These are phyloP conservation scores for Raillietiella orientalis DNA, from an alignment of 2,888 invertebrate genomes.

Conservation along the genomic window DNA sequence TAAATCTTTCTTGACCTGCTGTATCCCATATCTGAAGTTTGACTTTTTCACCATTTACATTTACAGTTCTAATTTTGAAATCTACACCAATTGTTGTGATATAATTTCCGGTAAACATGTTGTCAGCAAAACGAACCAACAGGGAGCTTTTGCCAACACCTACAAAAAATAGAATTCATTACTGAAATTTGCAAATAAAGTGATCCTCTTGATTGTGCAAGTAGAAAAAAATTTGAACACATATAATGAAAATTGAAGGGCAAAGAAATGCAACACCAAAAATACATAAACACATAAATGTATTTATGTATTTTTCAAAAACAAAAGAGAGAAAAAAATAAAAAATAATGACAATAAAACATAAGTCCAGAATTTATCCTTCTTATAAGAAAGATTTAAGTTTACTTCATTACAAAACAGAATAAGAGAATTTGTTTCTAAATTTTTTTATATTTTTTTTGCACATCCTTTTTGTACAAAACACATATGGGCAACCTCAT, in stretches of 20 bases:
- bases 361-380: no score
- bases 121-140: constrained; percentile 82
- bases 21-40: constrained; percentile 97
- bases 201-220: no score
- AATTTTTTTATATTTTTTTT: no score
- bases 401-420: no score
- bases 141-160: constrained; percentile 97
- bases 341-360: no score
- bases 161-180: no score
- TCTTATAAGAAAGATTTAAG: no score
- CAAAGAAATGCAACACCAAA: background rate
- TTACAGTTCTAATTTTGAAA: constrained; percentile 93
- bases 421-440: no score
- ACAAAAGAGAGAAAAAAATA: no score
- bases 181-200: no score
- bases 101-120: constrained; percentile 86
- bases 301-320: constrained; percentile 1
- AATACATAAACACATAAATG: background rate
- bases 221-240: constrained; percentile 6
- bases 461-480: no score
- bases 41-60: constrained; percentile 57
- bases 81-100: constrained; percentile 99
- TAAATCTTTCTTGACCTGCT: constrained; percentile 81
- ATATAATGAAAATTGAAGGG: background rate
- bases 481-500: no score